Base-by-base conservation (phyloP, 2,888 invertebrate species). In the Drosophila peninsularis region DNA sequence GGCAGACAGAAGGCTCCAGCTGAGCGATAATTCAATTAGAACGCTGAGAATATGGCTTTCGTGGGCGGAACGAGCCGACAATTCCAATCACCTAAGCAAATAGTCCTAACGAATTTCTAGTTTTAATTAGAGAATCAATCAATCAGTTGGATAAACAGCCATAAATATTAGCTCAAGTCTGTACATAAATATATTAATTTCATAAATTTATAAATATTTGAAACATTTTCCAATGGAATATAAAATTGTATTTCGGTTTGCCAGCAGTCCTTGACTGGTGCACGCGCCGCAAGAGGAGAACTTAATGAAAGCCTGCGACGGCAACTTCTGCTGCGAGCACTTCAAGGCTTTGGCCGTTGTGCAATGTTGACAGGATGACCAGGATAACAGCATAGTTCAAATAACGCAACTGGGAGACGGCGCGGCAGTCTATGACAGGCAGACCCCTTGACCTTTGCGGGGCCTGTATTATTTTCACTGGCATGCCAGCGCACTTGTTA, bases 401-500 rank as follows among this genome's bases (percentile, higher is more conserved):
- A 11, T 24, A 56, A 13, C 49, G 21, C 3, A 17, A n/a, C 27
- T 7, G n/a, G 13, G 13, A 67, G 13, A 68, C 17, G 36, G 41
- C 21, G 49, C 27, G n/a, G 21, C 19, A 67, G 66, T 41, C 41
- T 36, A 21, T 10, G 30, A 4, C 42, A 37, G n/a, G 34, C 53
- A 60, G 47, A 61, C 63, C 55, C 50, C 45, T 68, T 66, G 58
- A 79, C 81, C 69, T 64, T 60, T 53, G 27, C 53, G 56, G 64
- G 61, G 56, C 57, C 41, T 45, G 34, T 56, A 66, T 67, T 71
- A 70, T 60, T 58, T 75, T 80, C 79, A 71, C 79, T 77, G 74
- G 66, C 61, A 65, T 82, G 58, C 66, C 72, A 50, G 62, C 52
- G 62, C 52, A 56, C 30, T 32, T 17, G 52, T 9, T 10, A 10